These are phyloP conservation scores for Drosophila fungiperda DNA, from an alignment of 2,888 invertebrate species.

Conservation along the genomic window DNA sequence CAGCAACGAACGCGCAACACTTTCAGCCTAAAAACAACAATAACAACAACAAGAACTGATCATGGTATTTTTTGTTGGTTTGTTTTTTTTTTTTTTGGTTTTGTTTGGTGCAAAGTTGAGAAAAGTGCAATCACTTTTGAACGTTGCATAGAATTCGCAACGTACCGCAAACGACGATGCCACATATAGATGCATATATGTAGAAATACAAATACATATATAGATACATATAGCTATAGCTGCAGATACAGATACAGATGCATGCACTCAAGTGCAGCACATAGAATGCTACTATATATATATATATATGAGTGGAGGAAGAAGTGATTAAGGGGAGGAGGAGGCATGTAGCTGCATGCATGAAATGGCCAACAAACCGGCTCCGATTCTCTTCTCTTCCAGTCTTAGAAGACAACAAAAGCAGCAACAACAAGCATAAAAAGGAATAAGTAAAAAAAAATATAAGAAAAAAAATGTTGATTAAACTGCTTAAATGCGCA, in stretches of 20 bases:
- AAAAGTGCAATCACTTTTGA: conserved; percentile 75
- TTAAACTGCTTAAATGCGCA: conserved; percentile 82
- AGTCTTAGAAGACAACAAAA: conserved; percentile 58
- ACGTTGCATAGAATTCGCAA: conserved; percentile 65
- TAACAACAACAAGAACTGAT: conserved; percentile 9
- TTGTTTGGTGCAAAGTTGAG: conserved; percentile 64
- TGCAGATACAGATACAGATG: conserved; percentile 46
- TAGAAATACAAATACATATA: conserved; percentile 4
- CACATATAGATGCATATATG: conserved; percentile 9
- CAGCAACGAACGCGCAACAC: conserved; percentile 60
- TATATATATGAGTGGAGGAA: not conserved
- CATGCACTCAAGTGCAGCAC: conserved; percentile 66
- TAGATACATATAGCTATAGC: conserved; percentile 30
- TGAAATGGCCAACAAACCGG: conserved; percentile 71
- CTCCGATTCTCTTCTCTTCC: conserved; percentile 52
- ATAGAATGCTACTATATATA: conserved; percentile 44
- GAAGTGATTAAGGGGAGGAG: not conserved
- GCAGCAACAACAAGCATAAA: conserved; percentile 45
- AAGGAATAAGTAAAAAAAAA: conserved; percentile 37
- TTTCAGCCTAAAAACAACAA: conserved; percentile 46
- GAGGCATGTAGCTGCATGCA: conserved; percentile 44
- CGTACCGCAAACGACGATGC: conserved; percentile 44
- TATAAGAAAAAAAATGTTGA: conserved; percentile 62
- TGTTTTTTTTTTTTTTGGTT: conserved; percentile 4
- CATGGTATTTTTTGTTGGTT: conserved; percentile 9